phyloP scores from a whole-genome alignment of 2,797 vertebrate species.

The Parambassis ranga region DNA sequence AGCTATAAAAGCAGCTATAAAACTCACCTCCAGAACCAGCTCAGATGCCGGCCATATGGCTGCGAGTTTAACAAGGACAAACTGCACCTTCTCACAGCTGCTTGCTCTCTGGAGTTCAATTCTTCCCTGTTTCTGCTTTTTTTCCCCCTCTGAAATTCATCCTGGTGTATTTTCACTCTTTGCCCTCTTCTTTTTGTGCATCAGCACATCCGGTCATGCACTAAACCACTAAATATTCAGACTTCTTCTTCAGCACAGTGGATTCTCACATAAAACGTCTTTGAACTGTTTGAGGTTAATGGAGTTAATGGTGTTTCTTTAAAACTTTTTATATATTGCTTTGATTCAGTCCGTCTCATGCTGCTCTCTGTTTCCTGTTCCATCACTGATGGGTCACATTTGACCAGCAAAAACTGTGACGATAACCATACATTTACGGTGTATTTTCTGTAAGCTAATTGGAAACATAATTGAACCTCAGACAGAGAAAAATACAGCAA shows the following conservation, averaged over 20 bases:
- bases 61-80: slow-evolving; percentile 73
- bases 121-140: slow-evolving; percentile 15
- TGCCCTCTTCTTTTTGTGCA: neutral
- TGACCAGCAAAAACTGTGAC: neutral
- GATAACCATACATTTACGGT: neutral
- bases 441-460: neutral
- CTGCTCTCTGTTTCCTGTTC: neutral
- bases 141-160: neutral
- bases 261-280: neutral
- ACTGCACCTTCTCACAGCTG: slow-evolving; percentile 70
- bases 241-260: neutral
- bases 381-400: neutral
- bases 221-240: neutral
- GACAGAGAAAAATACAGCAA: neutral
- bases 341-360: neutral
- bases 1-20: slow-evolving; percentile 72
- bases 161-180: slow-evolving; percentile 5
- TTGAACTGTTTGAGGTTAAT: neutral
- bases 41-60: slow-evolving; percentile 78
- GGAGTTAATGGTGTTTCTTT: too few species aligned
- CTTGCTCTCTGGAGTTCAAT: slow-evolving; percentile 42
- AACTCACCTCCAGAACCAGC: slow-evolving; percentile 75
- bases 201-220: neutral
- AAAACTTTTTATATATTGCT: neutral
- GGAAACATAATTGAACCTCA: neutral